These are phyloP conservation scores for Metopia argyrocephala DNA, from an alignment of 2,888 invertebrate genomes.

Conservation along the genomic window DNA sequence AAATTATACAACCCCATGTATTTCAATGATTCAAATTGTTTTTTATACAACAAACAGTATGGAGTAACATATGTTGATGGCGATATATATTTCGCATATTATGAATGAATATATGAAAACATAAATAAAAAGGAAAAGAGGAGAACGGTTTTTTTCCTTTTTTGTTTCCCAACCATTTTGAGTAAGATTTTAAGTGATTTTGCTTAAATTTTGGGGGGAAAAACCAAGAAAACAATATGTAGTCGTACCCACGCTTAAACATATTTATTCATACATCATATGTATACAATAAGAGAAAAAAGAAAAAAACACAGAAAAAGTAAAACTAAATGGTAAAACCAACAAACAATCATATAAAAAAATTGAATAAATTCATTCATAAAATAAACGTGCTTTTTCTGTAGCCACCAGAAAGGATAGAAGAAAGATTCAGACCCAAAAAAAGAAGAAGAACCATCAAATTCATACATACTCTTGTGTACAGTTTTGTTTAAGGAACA, in stretches of 20 bases:
- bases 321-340: neutral
- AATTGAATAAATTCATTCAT: slow-evolving; percentile 56
- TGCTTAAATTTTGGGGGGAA: slow-evolving; percentile 73
- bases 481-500: slow-evolving; percentile 15
- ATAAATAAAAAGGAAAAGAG: no score
- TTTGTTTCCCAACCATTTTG: slow-evolving; percentile 41
- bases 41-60: no score
- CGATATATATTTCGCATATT: no score
- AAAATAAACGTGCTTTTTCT: slow-evolving; percentile 45
- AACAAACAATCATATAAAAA: slow-evolving; percentile 45
- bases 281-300: neutral
- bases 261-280: slow-evolving; percentile 12
- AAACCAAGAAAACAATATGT: slow-evolving; percentile 68
- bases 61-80: no score
- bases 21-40: no score
- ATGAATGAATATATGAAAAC: no score
- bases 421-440: no score
- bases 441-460: slow-evolving; percentile 34
- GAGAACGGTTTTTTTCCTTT: slow-evolving; percentile 2
- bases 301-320: slow-evolving; percentile 16
- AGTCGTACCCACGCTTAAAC: slow-evolving; percentile 1
- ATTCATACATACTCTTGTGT: slow-evolving; percentile 7
- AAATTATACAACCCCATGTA: neutral
- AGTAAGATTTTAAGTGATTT: slow-evolving; percentile 75
- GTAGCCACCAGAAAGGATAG: slow-evolving; percentile 49